Conservation (phyloP, 2,113 vertebrate genomes). For the Oryzias celebensis region DNA sequence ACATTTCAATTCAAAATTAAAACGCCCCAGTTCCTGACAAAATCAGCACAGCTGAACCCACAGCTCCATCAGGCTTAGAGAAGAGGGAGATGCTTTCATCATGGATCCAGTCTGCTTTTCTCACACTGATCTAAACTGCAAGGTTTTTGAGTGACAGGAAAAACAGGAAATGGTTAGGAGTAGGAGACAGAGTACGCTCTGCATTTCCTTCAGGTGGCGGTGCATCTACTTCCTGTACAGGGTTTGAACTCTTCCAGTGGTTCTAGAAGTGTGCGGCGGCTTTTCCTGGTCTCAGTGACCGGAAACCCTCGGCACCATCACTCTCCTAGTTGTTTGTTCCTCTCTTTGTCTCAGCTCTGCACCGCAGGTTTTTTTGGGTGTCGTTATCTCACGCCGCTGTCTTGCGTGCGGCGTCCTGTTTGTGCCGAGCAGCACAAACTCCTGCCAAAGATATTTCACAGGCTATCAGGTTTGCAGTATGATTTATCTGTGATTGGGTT, state of each 20-base stretch:
- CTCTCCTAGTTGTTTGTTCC: slow-evolving; percentile 27
- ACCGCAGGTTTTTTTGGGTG: slow-evolving; percentile 14
- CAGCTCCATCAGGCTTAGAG: slow-evolving; percentile 1
- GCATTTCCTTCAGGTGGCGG: slow-evolving; percentile 47
- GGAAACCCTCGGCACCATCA: slow-evolving; percentile 24
- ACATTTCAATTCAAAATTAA: slow-evolving; percentile 8
- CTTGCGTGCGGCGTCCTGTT: slow-evolving; percentile 78
- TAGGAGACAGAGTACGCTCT: slow-evolving; percentile 19
- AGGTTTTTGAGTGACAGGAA: slow-evolving; percentile 9
- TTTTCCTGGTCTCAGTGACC: slow-evolving; percentile 23
- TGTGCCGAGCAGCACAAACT: slow-evolving; percentile 74
- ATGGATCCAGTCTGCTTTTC: slow-evolving; percentile 3
- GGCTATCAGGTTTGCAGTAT: slow-evolving; percentile 71
- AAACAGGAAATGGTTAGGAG: slow-evolving; percentile 62
- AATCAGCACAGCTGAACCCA: not conserved
- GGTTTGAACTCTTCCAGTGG: not conserved
- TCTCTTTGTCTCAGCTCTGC: slow-evolving; percentile 14
- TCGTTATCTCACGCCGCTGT: slow-evolving; percentile 68
- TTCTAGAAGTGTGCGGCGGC: slow-evolving; percentile 16
- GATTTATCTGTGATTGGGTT: slow-evolving; percentile 73
- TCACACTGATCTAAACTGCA: not conserved
- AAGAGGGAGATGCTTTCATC: not conserved
- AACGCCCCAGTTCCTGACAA: not conserved
- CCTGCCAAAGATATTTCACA: slow-evolving; percentile 74
- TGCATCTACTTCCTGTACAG: slow-evolving; percentile 47